phyloP scores from a whole-genome alignment of 2,888 invertebrate genomes.

The Gymnocheta viridis region DNA sequence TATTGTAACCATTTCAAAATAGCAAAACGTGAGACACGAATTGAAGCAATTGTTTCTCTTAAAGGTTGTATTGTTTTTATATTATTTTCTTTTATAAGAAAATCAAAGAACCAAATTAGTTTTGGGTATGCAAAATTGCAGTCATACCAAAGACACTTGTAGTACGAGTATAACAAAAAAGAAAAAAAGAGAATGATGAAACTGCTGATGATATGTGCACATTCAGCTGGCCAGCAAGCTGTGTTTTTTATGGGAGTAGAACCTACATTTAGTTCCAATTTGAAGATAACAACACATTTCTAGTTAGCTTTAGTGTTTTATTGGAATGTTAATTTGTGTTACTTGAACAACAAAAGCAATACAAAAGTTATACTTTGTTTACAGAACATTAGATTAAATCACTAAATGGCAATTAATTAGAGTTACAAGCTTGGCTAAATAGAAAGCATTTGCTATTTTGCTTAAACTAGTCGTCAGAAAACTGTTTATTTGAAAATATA shows the following conservation, averaged over 20 bases:
- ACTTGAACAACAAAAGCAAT: not conserved
- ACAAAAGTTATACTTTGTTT: not conserved
- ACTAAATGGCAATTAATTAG: slow-evolving; percentile 27
- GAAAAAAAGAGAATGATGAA: slow-evolving; percentile 6
- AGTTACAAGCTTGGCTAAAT: not conserved
- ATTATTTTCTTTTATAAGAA: not conserved
- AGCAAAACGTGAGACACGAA: slow-evolving; percentile 69
- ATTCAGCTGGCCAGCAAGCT: not conserved
- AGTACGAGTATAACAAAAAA: not conserved
- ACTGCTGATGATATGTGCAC: slow-evolving; percentile 26
- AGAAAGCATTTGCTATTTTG: not conserved
- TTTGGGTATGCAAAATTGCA: slow-evolving; percentile 55
- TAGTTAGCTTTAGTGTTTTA: slow-evolving; percentile 14
- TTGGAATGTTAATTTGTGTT: slow-evolving; percentile 48
- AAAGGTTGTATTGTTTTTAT: slow-evolving; percentile 36
- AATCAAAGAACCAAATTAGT: slow-evolving; percentile 65
- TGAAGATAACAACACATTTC: slow-evolving; percentile 47
- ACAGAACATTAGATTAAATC: slow-evolving; percentile 10
- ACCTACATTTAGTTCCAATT: slow-evolving; percentile 57
- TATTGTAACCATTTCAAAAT: slow-evolving; percentile 46
- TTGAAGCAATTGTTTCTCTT: slow-evolving; percentile 64
- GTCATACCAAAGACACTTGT: not conserved
- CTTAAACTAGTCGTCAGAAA: not conserved
- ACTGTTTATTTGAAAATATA: not conserved
- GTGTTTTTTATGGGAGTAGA: slow-evolving; percentile 26